phyloP scores from a whole-genome alignment of 2,113 vertebrate species.

The Martes martes region DNA sequence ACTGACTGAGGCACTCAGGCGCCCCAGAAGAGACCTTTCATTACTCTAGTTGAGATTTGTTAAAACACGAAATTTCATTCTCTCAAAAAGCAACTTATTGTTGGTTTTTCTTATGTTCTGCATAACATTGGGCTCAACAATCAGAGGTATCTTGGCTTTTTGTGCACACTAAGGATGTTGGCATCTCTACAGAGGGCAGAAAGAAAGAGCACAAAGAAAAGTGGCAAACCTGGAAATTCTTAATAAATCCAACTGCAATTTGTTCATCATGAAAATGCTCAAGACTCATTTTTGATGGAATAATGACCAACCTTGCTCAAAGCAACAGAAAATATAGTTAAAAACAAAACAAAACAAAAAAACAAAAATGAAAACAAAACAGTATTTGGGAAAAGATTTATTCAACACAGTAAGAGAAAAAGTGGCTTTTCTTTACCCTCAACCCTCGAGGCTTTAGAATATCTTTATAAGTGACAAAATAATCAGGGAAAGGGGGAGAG shows the following conservation, averaged over 20 bases:
- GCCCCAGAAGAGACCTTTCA: not conserved
- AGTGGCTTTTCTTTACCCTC: not conserved
- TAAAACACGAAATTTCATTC: not conserved
- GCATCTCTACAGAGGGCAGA: not conserved
- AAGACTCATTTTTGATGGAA: not conserved
- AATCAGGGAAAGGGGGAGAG: not conserved
- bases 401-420: not conserved
- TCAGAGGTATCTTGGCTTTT: not conserved
- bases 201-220: not conserved
- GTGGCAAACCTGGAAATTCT: not conserved
- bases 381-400: not conserved
- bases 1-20: not conserved
- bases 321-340: not conserved
- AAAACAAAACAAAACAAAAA: not conserved
- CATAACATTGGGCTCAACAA: not conserved
- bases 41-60: not conserved
- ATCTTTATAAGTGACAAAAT: conserved; percentile 5
- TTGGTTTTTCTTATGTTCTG: not conserved
- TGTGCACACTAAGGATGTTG: not conserved
- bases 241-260: not conserved
- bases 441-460: not conserved
- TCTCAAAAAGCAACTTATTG: not conserved
- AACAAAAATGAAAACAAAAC: not conserved
- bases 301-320: not conserved
- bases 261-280: not conserved